phyloP scores from a whole-genome alignment of 2,113 vertebrate species.

The Vulpes ferrilata region DNA sequence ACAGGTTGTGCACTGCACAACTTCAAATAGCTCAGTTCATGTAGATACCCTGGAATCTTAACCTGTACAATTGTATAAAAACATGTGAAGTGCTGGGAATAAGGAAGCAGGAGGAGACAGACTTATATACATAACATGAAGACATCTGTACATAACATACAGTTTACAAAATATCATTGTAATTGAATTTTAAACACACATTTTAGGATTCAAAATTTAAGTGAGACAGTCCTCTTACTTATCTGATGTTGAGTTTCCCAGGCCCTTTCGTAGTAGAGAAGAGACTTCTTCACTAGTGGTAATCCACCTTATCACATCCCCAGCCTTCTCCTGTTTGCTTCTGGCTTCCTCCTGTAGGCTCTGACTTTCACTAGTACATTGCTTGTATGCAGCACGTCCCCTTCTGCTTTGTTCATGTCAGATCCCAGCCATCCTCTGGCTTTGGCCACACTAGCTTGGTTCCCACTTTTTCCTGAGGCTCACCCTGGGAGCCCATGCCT shows the following conservation, averaged over 20 bases:
- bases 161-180: not conserved
- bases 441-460: not conserved
- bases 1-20: not conserved
- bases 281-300: not conserved
- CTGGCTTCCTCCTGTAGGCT: not conserved
- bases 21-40: not conserved
- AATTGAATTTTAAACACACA: not conserved
- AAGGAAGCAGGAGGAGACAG: not conserved
- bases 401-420: not conserved
- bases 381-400: not conserved
- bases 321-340: not conserved
- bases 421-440: not conserved
- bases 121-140: not conserved
- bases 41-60: not conserved
- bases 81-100: not conserved
- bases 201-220: slow-evolving; percentile 14
- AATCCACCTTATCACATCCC: not conserved
- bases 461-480: not conserved
- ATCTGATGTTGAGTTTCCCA: not conserved
- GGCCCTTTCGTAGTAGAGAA: not conserved
- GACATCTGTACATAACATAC: not conserved
- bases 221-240: not conserved
- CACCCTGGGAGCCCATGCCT: accelerated
- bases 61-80: not conserved
- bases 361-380: not conserved